Evolutionary conservation across 2,888 invertebrate species (phyloP), one percentile per base, ranked within the genome.

Genomic region (Sturmia bella): DNA sequence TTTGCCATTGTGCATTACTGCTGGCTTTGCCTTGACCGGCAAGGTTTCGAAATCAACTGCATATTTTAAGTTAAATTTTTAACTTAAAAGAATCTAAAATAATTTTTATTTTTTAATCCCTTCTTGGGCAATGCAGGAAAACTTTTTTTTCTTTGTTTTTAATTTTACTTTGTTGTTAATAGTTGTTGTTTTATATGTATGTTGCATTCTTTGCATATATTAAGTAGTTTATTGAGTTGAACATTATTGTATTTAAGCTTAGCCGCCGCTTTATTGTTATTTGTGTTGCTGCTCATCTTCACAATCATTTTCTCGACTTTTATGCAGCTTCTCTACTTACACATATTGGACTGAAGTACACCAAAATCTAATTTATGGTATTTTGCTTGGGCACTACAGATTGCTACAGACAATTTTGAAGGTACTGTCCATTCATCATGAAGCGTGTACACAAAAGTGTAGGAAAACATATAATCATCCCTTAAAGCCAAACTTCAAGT

Each of bases 201-300:
- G 54, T 52, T 69, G 81, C 69, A 82, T 82, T 82, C 81, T 70
- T 82, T 82, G 81, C 81, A 82, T 82, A 82, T 63, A 82, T 82
- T 82, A 82, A 73, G 81, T 74, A 78, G 81, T 82, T 78, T 82
- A 82, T 78, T 68, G 64, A 82, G 78, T 78, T 82, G 52, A 78
- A 78, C 74, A 78, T 74, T 70, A 78, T 78, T 78, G 69, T 66
- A 72, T 59, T 78, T 70, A 70, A 74, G 64, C 78, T 69, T 73
- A 81, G 69, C 81, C 81, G 77, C 77, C 41, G 57, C 77, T 48
- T 68, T 61, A 63, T 52, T 68, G 72, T 81, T 81, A 63, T 50
- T 64, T 56, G 19, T 75, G 52, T 19, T 77, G 66, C 21, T 80
- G 75, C 41, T 78, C 64, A 64, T 64, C 64, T 78, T 57, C 64